Evolutionary conservation across 2,113 vertebrate species (phyloP), one percentile per base, ranked within the genome.

Genomic region (Tenrec ecaudatus): DNA sequence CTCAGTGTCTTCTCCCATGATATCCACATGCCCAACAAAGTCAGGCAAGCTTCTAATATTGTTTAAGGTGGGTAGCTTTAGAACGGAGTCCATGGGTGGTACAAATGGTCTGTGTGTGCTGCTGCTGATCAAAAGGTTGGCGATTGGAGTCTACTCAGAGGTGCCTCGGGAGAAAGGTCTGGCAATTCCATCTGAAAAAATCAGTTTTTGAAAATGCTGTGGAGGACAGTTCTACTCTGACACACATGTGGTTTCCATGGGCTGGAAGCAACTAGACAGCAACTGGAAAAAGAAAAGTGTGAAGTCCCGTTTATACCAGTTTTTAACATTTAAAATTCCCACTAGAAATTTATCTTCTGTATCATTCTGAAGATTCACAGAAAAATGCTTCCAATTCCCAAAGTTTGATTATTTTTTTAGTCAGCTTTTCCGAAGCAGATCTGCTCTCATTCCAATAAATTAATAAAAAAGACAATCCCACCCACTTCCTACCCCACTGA

Each of bases 371-470:
- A 71, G 43, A 71, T n/a, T 27, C 57, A 78, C 23, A 47, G 33
- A 27, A 87, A 84, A 80, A 88, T 19, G 75, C 79, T 57, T 73
- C 33, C 43, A 73, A 94, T 80, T 88, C 11, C 38, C 53, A 66
- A 90, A 79, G 36, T 78, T 83, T 79, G 25, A 62, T 60, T n/a
- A 62, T 71, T 79, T 60, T 64, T 78, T 62, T 66, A 68, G 57
- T 5, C 25, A 43, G 25, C 9, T 75, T 84, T 94, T 81, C 66
- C 31, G 57, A 84, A 89, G 43, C 19, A 38, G 36, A 43, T 47
- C 40, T 73, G 43, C 68, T 40, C 7, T 25, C 43, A 27, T 81
- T 81, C 6, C 68, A 85, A 22, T 43, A 81, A 80, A 81, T 47
- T 76, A 85, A 22, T 43, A 85, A 66, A 27, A 66, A 84, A 57